These are phyloP conservation scores for Azorinus chamasolen DNA, from an alignment of 2,888 invertebrate genomes.

Conservation along the genomic window DNA sequence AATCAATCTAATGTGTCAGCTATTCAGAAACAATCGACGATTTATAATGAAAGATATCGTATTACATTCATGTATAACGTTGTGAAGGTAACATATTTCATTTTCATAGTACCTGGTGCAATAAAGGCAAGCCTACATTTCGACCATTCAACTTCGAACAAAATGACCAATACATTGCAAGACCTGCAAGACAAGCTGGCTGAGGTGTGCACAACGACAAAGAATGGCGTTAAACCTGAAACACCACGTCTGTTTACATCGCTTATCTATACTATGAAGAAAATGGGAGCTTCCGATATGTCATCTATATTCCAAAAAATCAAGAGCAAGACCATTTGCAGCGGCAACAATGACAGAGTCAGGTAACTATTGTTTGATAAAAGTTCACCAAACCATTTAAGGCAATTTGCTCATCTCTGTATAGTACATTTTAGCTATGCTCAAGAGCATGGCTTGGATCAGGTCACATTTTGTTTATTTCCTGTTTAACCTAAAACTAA, in stretches of 20 bases:
- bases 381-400: no score
- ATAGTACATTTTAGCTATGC: no score
- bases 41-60: no score
- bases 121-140: constrained; percentile 59
- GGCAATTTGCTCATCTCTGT: no score
- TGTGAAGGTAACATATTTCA: neutral
- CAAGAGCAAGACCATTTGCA: constrained; percentile 68
- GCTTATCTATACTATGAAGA: constrained; percentile 86
- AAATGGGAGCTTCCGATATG: constrained; percentile 84
- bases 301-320: constrained; percentile 71
- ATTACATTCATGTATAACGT: no score
- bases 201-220: constrained; percentile 76
- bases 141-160: constrained; percentile 65
- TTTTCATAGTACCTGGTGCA: neutral
- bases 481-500: no score
- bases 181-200: constrained; percentile 68
- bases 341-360: constrained; percentile 69
- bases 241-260: constrained; percentile 87
- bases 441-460: no score
- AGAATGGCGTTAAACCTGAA: constrained; percentile 85
- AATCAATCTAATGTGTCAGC: no score
- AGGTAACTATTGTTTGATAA: no score
- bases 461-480: no score
- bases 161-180: constrained; percentile 26
- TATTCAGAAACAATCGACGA: no score